A percentile compares a stretch with the other conserved stretches of the same genome.
These are phyloP conservation scores for Pterostichus niger DNA, from an alignment of 2,888 invertebrate genomes.

Conservation along the genomic window DNA sequence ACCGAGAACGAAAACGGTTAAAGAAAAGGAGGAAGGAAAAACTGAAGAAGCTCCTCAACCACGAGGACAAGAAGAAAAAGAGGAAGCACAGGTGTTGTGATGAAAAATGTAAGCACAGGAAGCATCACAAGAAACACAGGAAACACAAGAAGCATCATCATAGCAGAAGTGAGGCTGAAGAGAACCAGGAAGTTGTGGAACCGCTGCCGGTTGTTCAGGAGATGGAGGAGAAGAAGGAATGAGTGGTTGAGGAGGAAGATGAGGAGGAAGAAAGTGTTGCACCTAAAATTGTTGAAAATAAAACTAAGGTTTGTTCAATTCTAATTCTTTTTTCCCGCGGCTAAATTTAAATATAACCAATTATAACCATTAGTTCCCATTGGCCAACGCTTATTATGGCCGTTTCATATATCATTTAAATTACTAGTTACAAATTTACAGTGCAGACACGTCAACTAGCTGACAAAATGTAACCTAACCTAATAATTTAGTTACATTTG, in stretches of 20 bases:
- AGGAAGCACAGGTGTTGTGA: slow-evolving; percentile 85
- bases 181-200: slow-evolving; percentile 73
- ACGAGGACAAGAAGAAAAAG: slow-evolving; percentile 82
- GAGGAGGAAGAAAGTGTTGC: slow-evolving; percentile 69
- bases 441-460: too few species aligned
- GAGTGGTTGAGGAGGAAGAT: slow-evolving; percentile 69
- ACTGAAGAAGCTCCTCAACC: slow-evolving; percentile 77
- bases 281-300: slow-evolving; percentile 72
- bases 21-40: slow-evolving; percentile 86
- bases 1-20: slow-evolving; percentile 82
- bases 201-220: slow-evolving; percentile 73
- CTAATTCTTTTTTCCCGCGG: neutral
- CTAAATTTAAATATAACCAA: too few species aligned
- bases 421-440: too few species aligned
- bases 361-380: too few species aligned
- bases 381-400: too few species aligned
- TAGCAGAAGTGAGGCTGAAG: slow-evolving; percentile 73
- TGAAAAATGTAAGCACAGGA: slow-evolving; percentile 85
- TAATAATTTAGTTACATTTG: too few species aligned
- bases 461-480: too few species aligned
- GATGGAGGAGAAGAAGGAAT: slow-evolving; percentile 74
- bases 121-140: slow-evolving; percentile 88
- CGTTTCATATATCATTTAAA: too few species aligned
- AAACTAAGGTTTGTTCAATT: slow-evolving; percentile 70
- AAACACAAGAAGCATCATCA: slow-evolving; percentile 89